Percentiles rank a stretch among this genome's conserved stretches.
These are phyloP conservation scores for Myoxocephalus aenaeus DNA, from an alignment of 2,797 vertebrate genomes.

Conservation along the genomic window DNA sequence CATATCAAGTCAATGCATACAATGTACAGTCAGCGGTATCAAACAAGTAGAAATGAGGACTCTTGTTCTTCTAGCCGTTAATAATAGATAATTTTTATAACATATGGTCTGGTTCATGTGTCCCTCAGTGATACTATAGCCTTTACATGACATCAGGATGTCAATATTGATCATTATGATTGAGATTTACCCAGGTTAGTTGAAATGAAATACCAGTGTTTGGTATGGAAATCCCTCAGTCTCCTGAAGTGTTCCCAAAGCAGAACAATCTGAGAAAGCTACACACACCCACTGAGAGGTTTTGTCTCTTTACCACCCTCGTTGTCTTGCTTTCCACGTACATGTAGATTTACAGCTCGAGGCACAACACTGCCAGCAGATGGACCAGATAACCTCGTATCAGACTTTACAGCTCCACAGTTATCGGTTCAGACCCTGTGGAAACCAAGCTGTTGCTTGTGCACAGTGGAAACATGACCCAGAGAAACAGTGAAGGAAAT, in stretches of 20 bases:
- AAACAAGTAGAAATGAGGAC: background rate
- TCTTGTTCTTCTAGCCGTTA: background rate
- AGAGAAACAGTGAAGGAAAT: background rate
- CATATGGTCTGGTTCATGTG: background rate
- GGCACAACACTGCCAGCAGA: constrained; percentile 42
- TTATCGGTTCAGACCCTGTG: constrained; percentile 24
- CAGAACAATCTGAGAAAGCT: constrained; percentile 2
- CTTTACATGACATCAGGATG: background rate
- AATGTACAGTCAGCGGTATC: background rate
- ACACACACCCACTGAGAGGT: background rate
- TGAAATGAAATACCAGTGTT: background rate
- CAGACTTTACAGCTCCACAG: constrained; percentile 46
- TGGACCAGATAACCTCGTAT: constrained; percentile 62
- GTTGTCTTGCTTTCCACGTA: constrained; percentile 54
- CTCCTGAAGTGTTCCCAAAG: background rate
- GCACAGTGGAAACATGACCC: constrained; percentile 6
- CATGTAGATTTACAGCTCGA: constrained; percentile 57
- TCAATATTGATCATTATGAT: background rate
- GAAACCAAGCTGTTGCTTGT: constrained; percentile 25
- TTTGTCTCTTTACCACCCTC: constrained; percentile 23
- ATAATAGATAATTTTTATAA: background rate
- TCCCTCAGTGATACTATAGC: background rate
- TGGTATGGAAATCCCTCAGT: background rate
- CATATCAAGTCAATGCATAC: background rate
- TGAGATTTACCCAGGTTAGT: background rate